Conservation (phyloP, 2,888 invertebrate species). For the Sepiola atlantica region DNA sequence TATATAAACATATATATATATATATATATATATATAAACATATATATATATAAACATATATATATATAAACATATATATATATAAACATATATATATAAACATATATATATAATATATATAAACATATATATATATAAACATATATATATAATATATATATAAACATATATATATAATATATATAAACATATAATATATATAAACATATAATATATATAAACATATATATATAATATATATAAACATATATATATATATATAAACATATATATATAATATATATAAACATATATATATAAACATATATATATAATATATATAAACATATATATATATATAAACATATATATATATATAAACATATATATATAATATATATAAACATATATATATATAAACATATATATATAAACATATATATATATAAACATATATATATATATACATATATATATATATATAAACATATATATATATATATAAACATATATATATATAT, state of each 20-base stretch:
- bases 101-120: slow-evolving; percentile 14
- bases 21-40: neutral
- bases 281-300: neutral
- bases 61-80: neutral
- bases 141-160: slow-evolving; percentile 6
- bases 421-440: neutral
- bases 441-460: neutral
- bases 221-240: slow-evolving; percentile 2
- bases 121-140: neutral
- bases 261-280: neutral
- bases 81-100: neutral
- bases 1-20: too few species aligned
- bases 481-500: slow-evolving; percentile 3
- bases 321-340: neutral
- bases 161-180: neutral
- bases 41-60: neutral
- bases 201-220: neutral
- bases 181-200: slow-evolving; percentile 1
- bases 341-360: neutral
- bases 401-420: neutral
- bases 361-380: slow-evolving; percentile 18
- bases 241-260: neutral
- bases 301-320: neutral
- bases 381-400: neutral
- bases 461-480: neutral